A percentile compares a stretch with the other conserved stretches of the same genome.
These are phyloP conservation scores for Drosophila mulleri DNA, from an alignment of 2,888 invertebrate genomes.

Conservation along the genomic window DNA sequence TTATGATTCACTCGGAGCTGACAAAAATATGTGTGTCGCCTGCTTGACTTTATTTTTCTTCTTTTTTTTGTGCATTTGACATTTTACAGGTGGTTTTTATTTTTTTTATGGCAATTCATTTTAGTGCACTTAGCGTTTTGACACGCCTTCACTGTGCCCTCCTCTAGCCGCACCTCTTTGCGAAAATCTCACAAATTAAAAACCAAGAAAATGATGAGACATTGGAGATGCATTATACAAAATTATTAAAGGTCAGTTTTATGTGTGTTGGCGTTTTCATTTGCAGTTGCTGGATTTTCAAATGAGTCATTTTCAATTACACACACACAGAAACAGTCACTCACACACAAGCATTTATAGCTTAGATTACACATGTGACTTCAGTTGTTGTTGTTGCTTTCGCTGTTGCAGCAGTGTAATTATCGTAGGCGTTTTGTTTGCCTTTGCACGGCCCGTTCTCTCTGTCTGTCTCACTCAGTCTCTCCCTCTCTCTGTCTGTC, in stretches of 20 bases:
- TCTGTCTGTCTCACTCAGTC: neutral
- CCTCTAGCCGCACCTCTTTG: neutral
- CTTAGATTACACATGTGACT: constrained; percentile 45
- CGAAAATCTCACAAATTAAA: constrained; percentile 13
- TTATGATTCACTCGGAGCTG: constrained; percentile 19
- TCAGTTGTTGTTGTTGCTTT: constrained; percentile 43
- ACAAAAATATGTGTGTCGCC: constrained; percentile 9
- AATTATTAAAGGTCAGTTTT: constrained; percentile 59
- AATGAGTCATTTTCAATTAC: constrained; percentile 67
- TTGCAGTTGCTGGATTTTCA: constrained; percentile 41
- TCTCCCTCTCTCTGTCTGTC: neutral
- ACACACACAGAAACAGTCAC: constrained; percentile 7
- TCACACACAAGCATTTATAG: constrained; percentile 19
- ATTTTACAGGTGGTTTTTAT: constrained; percentile 33
- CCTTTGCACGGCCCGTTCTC: constrained; percentile 1
- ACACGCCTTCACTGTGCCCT: neutral
- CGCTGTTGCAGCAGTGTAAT: constrained; percentile 37
- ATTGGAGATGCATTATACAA: constrained; percentile 19
- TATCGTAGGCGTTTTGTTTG: constrained; percentile 60
- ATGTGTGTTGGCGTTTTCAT: constrained; percentile 29
- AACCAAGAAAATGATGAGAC: constrained; percentile 1
- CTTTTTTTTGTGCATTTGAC: neutral
- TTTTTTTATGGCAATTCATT: constrained; percentile 23
- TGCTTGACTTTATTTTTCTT: too few species aligned
- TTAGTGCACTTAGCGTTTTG: constrained; percentile 8